Evolutionary conservation across 2,888 invertebrate genomes (phyloP).

Genomic region (Plagiodera versicolora): DNA sequence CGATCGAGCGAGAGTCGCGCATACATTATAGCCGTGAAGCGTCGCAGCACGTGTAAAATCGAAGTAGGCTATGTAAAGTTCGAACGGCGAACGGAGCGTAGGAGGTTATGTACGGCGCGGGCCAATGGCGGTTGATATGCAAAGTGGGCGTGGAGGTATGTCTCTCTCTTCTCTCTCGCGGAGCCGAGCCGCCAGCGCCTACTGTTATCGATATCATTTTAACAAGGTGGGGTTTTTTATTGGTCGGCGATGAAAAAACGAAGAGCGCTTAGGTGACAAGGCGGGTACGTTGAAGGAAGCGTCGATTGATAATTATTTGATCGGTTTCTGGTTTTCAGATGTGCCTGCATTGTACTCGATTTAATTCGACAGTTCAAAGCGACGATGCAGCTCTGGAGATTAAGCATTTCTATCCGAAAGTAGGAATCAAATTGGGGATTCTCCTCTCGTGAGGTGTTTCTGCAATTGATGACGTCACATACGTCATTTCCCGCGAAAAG

Average conservation of each 20-base stretch:
- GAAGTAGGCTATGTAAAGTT: constrained; percentile 28
- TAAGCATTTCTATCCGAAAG: no score
- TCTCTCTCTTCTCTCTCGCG: constrained; percentile 43
- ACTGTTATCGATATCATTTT: constrained; percentile 42
- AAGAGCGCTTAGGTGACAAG: neutral
- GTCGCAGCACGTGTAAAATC: constrained; percentile 16
- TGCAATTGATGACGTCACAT: neutral
- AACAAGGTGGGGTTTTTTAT: constrained; percentile 37
- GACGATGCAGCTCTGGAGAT: no score
- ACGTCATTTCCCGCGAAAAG: constrained; percentile 37
- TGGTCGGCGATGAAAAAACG: constrained; percentile 29
- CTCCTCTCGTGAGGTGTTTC: neutral
- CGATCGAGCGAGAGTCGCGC: neutral
- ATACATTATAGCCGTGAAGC: neutral
- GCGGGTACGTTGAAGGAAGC: constrained; percentile 1
- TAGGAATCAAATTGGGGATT: no score
- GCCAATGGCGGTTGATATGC: constrained; percentile 51
- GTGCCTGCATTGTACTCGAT: no score
- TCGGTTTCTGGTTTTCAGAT: no score
- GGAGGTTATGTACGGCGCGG: constrained; percentile 39
- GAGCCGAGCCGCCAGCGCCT: constrained; percentile 36
- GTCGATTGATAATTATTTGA: neutral
- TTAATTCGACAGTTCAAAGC: no score
- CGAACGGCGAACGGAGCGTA: constrained; percentile 37
- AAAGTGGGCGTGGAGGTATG: constrained; percentile 54